phyloP scores from a whole-genome alignment of 2,888 invertebrate genomes.

The Koerneria pararmatus region DNA sequence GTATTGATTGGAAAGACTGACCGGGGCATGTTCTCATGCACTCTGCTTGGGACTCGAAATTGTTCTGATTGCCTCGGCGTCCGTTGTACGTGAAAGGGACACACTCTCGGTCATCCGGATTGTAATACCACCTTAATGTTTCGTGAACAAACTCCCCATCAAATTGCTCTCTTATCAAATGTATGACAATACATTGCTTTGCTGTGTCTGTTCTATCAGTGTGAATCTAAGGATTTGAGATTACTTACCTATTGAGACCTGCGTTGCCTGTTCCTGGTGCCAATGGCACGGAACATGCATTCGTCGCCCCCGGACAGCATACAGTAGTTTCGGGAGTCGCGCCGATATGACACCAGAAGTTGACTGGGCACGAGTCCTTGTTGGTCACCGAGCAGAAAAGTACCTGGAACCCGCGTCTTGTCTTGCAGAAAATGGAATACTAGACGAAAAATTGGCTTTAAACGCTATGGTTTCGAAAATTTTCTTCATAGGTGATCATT shows the following conservation, averaged over 20 bases:
- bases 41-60: conserved; percentile 51
- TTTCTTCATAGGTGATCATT: no score
- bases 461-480: not conserved
- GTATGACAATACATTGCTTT: not conserved
- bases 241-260: not conserved
- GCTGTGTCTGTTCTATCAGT: not conserved
- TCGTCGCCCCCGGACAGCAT: conserved; percentile 58
- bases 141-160: not conserved
- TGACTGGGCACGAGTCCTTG: conserved; percentile 53
- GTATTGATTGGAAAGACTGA: conserved; percentile 21
- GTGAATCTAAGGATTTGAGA: no score
- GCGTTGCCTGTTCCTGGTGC: conserved; percentile 59
- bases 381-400: conserved; percentile 58
- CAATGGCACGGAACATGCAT: conserved; percentile 59
- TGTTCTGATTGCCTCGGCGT: conserved; percentile 56
- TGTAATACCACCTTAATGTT: conserved; percentile 59
- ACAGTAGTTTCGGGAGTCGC: conserved; percentile 55
- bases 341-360: conserved; percentile 57
- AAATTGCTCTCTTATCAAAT: no score
- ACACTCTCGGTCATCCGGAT: conserved; percentile 57
- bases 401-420: conserved; percentile 23
- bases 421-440: no score
- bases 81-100: conserved; percentile 59
- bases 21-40: conserved; percentile 59
- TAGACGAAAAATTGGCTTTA: no score